Evolutionary conservation across 1,140 invertebrate species (phyloP), one percentile per base, ranked within the genome.

Genomic region (Cotesia chilonis): DNA sequence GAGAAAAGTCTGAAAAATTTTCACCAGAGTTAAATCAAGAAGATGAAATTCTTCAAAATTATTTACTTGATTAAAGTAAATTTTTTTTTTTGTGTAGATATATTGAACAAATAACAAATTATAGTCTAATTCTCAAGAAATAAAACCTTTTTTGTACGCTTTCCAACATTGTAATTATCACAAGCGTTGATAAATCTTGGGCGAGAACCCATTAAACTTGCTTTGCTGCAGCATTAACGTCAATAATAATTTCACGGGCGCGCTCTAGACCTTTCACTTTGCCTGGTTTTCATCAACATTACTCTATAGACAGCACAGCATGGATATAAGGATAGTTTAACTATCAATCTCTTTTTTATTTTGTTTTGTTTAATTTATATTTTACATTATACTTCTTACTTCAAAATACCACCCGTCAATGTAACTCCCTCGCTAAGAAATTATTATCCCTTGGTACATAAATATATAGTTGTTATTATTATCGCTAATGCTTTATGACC

Each of bases 161-260:
- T 20, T 17, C 54, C 54, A 57, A 14, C 20, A 20, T 20, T 57
- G 54, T 57, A 57, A 57, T 57, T 57, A 57, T 57, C 54, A 20
- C 54, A 20, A 57, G 54, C 54, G n/a, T 20, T 57, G 54, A 57
- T 57, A 57, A 57, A 57, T 20, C 20, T 14, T 14, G n/a, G 54
- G 60, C 20, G 60, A 61, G 60, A 61, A 61, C 60, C 35, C 28
- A 61, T 61, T 37, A 61, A 61, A 57, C 20, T 57, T 57, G 60
- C 60, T 37, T 28, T 28, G 20, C 60, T 61, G 10, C 35, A 61
- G 20, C 60, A 47, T 47, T 47, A 47, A 47, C 41, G 60, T 61
- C 60, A 61, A 61, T 35, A 61, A 61, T 61, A 61, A 61, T 61
- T 61, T 61, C 60, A 61, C 60, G 60, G 37, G 17, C 38, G 38